Evolutionary conservation across 2,797 vertebrate genomes (phyloP).

Genomic region (Chelidonichthys spinosus): DNA sequence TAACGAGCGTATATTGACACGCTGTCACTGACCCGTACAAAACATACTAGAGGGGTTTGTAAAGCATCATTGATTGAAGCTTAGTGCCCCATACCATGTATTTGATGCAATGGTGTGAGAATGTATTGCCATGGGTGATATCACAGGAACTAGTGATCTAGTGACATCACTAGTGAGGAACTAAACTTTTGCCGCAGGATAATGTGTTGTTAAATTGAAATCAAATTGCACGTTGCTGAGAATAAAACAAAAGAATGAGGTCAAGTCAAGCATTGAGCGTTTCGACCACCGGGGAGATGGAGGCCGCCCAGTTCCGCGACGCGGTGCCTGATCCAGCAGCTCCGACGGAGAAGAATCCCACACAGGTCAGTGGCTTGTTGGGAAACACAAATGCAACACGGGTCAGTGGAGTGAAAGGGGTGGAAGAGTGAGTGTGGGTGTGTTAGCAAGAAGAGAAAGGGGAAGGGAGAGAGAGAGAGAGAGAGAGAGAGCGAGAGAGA

Average conservation of each 20-base stretch:
- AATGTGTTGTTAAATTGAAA: conserved; percentile 18
- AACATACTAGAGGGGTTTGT: too few species aligned
- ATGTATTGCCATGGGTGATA: too few species aligned
- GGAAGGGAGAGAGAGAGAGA: conserved; percentile 1
- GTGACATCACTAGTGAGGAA: too few species aligned
- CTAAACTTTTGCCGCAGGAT: too few species aligned
- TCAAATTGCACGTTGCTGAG: conserved; percentile 15
- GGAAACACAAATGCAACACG: conserved; percentile 44
- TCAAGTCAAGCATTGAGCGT: conserved; percentile 33
- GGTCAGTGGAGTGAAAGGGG: conserved; percentile 43
- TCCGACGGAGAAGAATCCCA: conserved; percentile 20
- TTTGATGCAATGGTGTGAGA: too few species aligned
- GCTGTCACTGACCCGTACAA: too few species aligned
- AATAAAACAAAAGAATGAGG: conserved; percentile 43
- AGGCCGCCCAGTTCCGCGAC: background rate
- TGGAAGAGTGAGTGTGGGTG: conserved; percentile 5
- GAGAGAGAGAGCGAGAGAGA: background rate
- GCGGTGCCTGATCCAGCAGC: conserved; percentile 10
- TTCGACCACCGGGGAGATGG: conserved; percentile 23
- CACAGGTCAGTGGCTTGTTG: conserved; percentile 30
- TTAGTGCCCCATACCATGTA: too few species aligned
- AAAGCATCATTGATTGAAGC: too few species aligned
- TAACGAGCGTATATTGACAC: too few species aligned
- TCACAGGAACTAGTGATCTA: too few species aligned
- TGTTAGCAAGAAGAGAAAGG: conserved; percentile 9